phyloP scores from a whole-genome alignment of 2,888 invertebrate species.

The Mimumesa dahlbomi region DNA sequence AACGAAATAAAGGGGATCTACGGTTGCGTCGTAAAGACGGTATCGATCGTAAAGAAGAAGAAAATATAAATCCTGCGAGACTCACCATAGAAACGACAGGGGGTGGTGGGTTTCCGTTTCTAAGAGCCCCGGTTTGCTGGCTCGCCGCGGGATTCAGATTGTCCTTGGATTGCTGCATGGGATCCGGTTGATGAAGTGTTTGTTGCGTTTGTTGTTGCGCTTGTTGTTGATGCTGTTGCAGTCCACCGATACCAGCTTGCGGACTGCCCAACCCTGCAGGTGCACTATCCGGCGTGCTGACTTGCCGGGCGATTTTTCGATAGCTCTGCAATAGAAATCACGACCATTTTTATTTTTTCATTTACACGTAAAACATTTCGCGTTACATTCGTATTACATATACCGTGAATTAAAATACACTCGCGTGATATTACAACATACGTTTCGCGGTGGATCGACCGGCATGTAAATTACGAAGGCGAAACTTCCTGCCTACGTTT shows the following conservation, averaged over 20 bases:
- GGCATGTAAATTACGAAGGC: not conserved
- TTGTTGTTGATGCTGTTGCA: slow-evolving; percentile 74
- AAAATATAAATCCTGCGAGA: slow-evolving; percentile 16
- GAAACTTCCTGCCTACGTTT: too few relatives aligned
- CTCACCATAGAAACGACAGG: slow-evolving; percentile 79
- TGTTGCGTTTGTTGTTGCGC: slow-evolving; percentile 73
- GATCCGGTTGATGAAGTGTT: slow-evolving; percentile 73
- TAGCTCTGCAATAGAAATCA: slow-evolving; percentile 72
- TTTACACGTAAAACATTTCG: not conserved
- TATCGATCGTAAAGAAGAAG: not conserved
- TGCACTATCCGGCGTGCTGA: slow-evolving; percentile 78
- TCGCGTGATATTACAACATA: not conserved
- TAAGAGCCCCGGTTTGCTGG: slow-evolving; percentile 77
- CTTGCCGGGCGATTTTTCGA: slow-evolving; percentile 78
- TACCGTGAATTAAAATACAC: too few relatives aligned
- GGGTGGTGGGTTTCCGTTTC: slow-evolving; percentile 78
- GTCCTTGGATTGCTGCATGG: slow-evolving; percentile 80
- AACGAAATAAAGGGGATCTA: too few relatives aligned
- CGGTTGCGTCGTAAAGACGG: too few relatives aligned
- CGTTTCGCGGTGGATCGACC: not conserved
- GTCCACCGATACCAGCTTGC: slow-evolving; percentile 75
- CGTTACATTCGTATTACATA: not conserved
- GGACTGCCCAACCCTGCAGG: slow-evolving; percentile 78
- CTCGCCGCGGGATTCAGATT: slow-evolving; percentile 76
- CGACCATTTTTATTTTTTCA: not conserved